These are phyloP conservation scores for Orchestia grillus DNA, from an alignment of 1,140 invertebrate genomes.

Conservation along the genomic window DNA sequence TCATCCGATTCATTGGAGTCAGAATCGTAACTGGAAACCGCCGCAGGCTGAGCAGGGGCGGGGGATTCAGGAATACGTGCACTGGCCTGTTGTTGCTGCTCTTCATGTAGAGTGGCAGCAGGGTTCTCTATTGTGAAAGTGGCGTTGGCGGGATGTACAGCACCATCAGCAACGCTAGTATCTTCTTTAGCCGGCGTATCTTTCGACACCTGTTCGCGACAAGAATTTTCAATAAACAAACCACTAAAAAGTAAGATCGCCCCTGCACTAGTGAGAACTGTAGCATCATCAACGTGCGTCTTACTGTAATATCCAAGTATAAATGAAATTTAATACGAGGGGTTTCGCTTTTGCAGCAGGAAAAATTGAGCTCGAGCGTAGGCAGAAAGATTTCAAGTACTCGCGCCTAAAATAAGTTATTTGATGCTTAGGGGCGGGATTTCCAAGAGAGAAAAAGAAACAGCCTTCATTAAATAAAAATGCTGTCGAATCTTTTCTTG, in stretches of 20 bases:
- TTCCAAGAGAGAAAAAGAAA: no score
- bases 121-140: background rate
- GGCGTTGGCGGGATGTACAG: background rate
- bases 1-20: conserved; percentile 17
- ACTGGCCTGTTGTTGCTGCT: background rate
- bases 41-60: background rate
- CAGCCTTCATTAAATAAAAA: no score
- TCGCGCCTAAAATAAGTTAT: no score
- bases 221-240: background rate
- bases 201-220: background rate
- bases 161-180: background rate
- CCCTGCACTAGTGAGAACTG: background rate
- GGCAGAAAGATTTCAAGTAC: background rate
- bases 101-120: background rate
- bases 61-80: background rate
- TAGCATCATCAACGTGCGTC: background rate
- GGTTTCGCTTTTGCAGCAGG: background rate
- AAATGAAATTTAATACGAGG: background rate
- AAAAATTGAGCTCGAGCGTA: background rate
- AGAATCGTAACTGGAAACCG: background rate
- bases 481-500: no score
- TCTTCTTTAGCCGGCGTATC: background rate
- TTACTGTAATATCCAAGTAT: no score
- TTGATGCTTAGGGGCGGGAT: no score
- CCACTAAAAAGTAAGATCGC: background rate